Evolutionary conservation across 2,113 vertebrate species (phyloP).

Genomic region (Aegypius monachus): DNA sequence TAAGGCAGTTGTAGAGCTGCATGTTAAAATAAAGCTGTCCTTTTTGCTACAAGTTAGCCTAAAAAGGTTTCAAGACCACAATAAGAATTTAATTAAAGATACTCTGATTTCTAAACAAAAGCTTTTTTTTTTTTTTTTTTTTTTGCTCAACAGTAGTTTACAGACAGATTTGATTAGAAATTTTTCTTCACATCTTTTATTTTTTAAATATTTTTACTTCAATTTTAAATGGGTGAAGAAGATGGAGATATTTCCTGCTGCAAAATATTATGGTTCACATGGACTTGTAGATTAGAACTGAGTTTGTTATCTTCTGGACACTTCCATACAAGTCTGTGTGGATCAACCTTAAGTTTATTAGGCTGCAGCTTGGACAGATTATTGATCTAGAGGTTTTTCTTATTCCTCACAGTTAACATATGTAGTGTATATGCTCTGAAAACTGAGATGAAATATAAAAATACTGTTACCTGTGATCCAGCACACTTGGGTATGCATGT

Average conservation of each 20-base stretch:
- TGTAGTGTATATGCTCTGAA: not conserved
- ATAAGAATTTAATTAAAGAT: not conserved
- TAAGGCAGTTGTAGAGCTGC: not conserved
- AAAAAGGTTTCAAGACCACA: not conserved
- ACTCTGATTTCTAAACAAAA: not conserved
- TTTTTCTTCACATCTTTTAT: not conserved
- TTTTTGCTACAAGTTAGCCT: not conserved
- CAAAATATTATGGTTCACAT: not conserved
- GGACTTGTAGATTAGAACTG: not conserved
- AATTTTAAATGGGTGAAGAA: not conserved
- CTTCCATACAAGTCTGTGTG: not conserved
- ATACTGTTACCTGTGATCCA: not conserved
- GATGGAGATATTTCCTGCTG: not conserved
- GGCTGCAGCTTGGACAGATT: not conserved
- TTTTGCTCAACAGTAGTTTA: not conserved
- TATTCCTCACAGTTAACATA: not conserved
- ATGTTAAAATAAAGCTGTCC: not conserved
- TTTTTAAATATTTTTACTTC: not conserved
- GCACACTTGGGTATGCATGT: accelerated
- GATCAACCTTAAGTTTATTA: not conserved
- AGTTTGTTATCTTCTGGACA: not conserved
- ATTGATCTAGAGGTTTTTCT: not conserved
- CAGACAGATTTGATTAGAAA: not conserved
- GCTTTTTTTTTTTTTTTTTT: not conserved
- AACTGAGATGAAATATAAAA: not conserved